phyloP scores from a whole-genome alignment of 2,888 invertebrate species.

The Calephelis perditalis region DNA sequence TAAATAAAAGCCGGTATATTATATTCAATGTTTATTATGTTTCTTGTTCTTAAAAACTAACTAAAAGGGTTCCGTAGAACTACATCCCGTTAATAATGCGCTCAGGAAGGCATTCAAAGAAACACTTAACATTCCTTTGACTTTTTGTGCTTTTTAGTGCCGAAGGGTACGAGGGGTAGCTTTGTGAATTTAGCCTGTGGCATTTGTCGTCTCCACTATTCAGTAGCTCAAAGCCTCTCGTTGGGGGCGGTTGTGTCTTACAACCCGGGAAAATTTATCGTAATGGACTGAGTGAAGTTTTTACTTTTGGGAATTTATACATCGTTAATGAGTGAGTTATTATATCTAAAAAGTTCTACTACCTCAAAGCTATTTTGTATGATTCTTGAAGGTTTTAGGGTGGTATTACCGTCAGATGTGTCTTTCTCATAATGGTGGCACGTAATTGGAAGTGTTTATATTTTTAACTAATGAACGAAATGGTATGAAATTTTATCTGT shows the following conservation, averaged over 20 bases:
- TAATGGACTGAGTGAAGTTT: constrained; percentile 49
- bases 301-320: constrained; percentile 22
- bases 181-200: constrained; percentile 48
- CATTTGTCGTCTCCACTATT: constrained; percentile 35
- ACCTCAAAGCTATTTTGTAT: constrained; percentile 9
- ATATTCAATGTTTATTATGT: not conserved
- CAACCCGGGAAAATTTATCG: constrained; percentile 17
- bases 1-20: no score
- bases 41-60: not conserved
- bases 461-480: not conserved
- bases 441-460: not conserved
- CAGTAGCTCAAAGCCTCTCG: constrained; percentile 57
- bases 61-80: constrained; percentile 7
- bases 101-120: constrained; percentile 34
- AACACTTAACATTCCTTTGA: constrained; percentile 54
- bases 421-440: not conserved
- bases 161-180: constrained; percentile 49
- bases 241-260: constrained; percentile 49
- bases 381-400: not conserved
- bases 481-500: not conserved
- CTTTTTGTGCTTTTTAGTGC: constrained; percentile 55
- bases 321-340: constrained; percentile 10
- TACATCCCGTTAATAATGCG: constrained; percentile 16
- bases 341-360: not conserved
- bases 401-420: not conserved